Conservation (phyloP, 2,888 invertebrate species). For the Miltochrista miniata region DNA sequence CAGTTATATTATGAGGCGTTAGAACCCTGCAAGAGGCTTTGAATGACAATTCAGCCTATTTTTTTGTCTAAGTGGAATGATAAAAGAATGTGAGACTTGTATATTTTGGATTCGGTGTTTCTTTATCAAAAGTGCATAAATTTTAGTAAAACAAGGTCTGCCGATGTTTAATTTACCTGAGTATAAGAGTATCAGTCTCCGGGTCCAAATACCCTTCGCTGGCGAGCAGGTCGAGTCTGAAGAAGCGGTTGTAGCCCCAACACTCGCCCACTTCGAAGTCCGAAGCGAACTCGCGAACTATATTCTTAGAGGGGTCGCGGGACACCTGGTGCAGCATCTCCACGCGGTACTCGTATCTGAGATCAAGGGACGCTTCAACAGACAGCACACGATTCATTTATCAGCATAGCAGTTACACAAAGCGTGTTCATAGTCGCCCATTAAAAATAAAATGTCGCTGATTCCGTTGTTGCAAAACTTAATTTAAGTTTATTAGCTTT, state of each 20-base stretch:
- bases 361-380: slow-evolving; percentile 69
- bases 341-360: slow-evolving; percentile 95
- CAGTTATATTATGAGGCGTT: too few relatives aligned
- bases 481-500: too few relatives aligned
- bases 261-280: slow-evolving; percentile 98
- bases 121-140: neutral
- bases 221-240: slow-evolving; percentile 93
- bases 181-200: slow-evolving; percentile 91
- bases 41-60: too few relatives aligned
- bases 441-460: neutral
- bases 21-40: too few relatives aligned
- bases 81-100: too few relatives aligned
- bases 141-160: neutral
- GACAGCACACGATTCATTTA: slow-evolving; percentile 4
- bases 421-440: neutral
- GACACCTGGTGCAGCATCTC: slow-evolving; percentile 97
- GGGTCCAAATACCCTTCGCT: slow-evolving; percentile 95
- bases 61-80: too few relatives aligned
- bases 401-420: neutral
- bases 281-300: slow-evolving; percentile 96
- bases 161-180: slow-evolving; percentile 85
- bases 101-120: too few relatives aligned
- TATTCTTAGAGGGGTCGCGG: slow-evolving; percentile 92
- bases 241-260: slow-evolving; percentile 98
- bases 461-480: too few relatives aligned